Conservation (phyloP, 2,797 vertebrate genomes). For the Varecia variegata region DNA sequence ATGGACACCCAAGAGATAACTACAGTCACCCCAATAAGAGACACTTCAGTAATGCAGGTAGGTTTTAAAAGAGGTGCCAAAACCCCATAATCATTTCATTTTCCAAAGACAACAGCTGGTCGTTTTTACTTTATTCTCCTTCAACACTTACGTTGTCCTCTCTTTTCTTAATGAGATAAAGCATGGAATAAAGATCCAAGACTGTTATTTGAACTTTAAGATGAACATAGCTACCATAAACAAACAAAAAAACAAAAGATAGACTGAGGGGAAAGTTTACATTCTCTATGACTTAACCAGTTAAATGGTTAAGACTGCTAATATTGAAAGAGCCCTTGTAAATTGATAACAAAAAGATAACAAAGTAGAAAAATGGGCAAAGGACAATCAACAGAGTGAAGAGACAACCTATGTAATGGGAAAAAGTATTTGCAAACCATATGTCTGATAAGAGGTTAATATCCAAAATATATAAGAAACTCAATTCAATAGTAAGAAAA, state of each 20-base stretch:
- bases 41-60: slow-evolving; percentile 91
- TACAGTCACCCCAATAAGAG: slow-evolving; percentile 91
- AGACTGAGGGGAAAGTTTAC: not conserved
- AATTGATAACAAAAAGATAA: not conserved
- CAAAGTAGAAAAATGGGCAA: not conserved
- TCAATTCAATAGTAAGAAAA: not conserved
- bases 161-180: not conserved
- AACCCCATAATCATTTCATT: not conserved
- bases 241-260: not conserved
- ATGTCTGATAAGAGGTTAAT: not conserved
- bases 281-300: not conserved
- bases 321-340: not conserved
- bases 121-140: not conserved
- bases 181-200: not conserved
- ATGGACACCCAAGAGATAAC: slow-evolving; percentile 92
- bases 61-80: not conserved
- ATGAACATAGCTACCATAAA: not conserved
- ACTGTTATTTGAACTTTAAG: not conserved
- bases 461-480: not conserved
- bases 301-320: not conserved
- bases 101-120: not conserved
- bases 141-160: not conserved
- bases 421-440: not conserved
- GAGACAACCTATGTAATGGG: not conserved
- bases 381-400: not conserved